Conservation (phyloP, 2,888 invertebrate species). For the Nomada ferruginata region DNA sequence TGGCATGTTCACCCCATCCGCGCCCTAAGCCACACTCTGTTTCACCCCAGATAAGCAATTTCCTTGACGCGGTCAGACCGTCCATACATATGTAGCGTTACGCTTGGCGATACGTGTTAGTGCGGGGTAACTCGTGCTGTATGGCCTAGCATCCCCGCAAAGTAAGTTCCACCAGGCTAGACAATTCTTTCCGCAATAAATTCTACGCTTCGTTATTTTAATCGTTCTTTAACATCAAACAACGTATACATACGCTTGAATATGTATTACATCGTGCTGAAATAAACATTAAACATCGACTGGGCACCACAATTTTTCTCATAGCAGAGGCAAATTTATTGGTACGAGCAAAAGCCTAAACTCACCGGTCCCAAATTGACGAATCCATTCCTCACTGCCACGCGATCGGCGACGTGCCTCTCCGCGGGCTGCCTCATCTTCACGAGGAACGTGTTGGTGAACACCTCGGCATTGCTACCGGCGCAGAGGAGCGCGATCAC, state of each 20-base stretch:
- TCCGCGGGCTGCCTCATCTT: conserved; percentile 92
- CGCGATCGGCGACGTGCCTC: conserved; percentile 90
- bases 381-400: conserved; percentile 96
- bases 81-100: conserved; percentile 2
- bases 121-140: conserved; percentile 21
- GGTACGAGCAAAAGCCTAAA: conserved; percentile 68
- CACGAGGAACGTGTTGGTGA: conserved; percentile 98
- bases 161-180: neutral
- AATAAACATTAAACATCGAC: no score
- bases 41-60: conserved; percentile 57
- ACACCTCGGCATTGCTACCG: conserved; percentile 87
- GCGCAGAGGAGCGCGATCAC: conserved; percentile 63
- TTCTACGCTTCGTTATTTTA: neutral
- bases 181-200: neutral
- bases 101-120: conserved; percentile 21
- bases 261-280: no score
- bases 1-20: conserved; percentile 50
- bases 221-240: neutral
- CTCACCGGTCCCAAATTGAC: conserved; percentile 97
- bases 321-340: neutral
- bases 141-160: neutral
- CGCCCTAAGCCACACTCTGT: conserved; percentile 41
- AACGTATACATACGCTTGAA: neutral
- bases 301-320: neutral
- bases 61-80: conserved; percentile 26